Evolutionary conservation across 2,888 invertebrate genomes (phyloP).

Genomic region (Theristus sp.): DNA sequence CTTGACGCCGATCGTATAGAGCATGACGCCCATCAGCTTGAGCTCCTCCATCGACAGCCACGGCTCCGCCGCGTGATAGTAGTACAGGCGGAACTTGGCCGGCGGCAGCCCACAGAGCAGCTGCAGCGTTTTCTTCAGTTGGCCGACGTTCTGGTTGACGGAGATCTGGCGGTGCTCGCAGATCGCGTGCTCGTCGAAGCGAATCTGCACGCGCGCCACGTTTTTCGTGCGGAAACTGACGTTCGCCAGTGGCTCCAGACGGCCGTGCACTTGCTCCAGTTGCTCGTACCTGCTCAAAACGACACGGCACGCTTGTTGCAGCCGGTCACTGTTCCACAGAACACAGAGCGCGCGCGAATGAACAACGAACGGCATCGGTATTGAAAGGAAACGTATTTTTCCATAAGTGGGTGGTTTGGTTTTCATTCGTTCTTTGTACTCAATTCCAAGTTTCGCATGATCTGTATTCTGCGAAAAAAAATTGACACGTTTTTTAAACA

Average conservation of each 20-base stretch:
- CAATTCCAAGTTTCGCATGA: too few relatives aligned
- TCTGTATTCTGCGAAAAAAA: too few relatives aligned
- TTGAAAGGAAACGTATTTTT: too few relatives aligned
- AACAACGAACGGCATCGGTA: too few relatives aligned
- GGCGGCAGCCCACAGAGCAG: neutral
- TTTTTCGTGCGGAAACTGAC: constrained; percentile 18
- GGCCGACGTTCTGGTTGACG: neutral
- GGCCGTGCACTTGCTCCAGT: constrained; percentile 23
- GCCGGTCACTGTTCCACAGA: too few relatives aligned
- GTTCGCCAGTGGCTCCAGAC: constrained; percentile 22
- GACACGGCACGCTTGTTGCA: too few relatives aligned
- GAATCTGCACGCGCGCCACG: neutral
- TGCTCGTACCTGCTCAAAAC: constrained; percentile 27
- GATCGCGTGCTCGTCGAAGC: neutral
- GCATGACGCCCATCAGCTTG: neutral
- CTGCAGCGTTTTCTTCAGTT: neutral
- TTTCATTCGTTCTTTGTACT: too few relatives aligned
- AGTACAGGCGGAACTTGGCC: neutral
- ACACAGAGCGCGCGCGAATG: too few relatives aligned
- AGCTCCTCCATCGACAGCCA: neutral
- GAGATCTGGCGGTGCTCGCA: neutral
- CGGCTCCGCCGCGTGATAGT: neutral
- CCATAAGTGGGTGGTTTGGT: too few relatives aligned
- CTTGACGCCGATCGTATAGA: neutral
- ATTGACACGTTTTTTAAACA: too few relatives aligned